A percentile compares a stretch with the other conserved stretches of the same genome.
Conservation (phyloP, 2,797 vertebrate species). For the Chrosomus eos region DNA sequence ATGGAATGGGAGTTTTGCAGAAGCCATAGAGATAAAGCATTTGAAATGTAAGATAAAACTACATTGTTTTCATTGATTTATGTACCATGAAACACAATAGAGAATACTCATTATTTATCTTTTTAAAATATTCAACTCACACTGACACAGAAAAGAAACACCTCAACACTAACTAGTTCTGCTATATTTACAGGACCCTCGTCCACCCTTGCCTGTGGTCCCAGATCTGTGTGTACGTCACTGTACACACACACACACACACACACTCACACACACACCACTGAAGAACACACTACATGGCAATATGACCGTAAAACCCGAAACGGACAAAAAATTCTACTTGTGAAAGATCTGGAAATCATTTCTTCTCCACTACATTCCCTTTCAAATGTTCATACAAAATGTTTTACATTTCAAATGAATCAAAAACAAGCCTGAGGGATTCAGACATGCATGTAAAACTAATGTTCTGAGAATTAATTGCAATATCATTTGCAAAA, state of each 20-base stretch:
- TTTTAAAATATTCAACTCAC: slow-evolving; percentile 87
- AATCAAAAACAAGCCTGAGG: slow-evolving; percentile 68
- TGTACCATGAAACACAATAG: slow-evolving; percentile 93
- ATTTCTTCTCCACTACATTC: slow-evolving; percentile 61
- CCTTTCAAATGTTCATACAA: slow-evolving; percentile 82
- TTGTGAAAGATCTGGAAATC: slow-evolving; percentile 55
- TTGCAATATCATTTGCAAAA: neutral
- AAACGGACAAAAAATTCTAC: slow-evolving; percentile 63
- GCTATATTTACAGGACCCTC: slow-evolving; percentile 79
- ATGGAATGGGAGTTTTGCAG: slow-evolving; percentile 90
- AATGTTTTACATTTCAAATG: slow-evolving; percentile 79
- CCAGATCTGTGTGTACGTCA: slow-evolving; percentile 69
- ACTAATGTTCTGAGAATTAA: slow-evolving; percentile 13
- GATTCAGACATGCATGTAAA: neutral
- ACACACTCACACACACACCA: slow-evolving; percentile 71
- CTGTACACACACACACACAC: slow-evolving; percentile 55
- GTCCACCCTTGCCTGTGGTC: slow-evolving; percentile 63
- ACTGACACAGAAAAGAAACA: slow-evolving; percentile 90
- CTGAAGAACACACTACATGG: slow-evolving; percentile 75
- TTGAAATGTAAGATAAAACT: slow-evolving; percentile 94
- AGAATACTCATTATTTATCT: slow-evolving; percentile 77
- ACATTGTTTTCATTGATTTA: slow-evolving; percentile 79
- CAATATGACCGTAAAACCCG: slow-evolving; percentile 70
- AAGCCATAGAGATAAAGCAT: slow-evolving; percentile 96
- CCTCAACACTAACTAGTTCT: slow-evolving; percentile 82